phyloP scores from a whole-genome alignment of 2,113 vertebrate species.

The Brachypodius melanocephalos region DNA sequence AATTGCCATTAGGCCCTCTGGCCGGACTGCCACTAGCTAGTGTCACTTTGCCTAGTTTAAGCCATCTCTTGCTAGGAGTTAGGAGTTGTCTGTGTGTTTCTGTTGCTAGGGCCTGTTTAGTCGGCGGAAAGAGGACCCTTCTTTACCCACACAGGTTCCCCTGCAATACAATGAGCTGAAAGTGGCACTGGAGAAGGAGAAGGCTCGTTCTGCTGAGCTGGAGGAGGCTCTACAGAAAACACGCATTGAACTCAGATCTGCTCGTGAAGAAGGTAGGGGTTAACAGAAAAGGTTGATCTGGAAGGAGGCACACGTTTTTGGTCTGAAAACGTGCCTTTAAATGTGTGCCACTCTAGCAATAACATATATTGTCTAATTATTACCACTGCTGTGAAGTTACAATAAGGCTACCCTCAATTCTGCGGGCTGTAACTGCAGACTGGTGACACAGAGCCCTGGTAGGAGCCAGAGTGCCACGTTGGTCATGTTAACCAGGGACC shows the following conservation, averaged over 20 bases:
- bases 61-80: constrained; percentile 80
- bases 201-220: constrained; percentile 89
- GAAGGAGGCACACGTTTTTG: constrained; percentile 3
- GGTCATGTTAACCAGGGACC: not conserved
- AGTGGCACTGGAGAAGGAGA: constrained; percentile 94
- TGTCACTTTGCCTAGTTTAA: constrained; percentile 66
- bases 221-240: constrained; percentile 98
- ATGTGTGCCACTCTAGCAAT: not conserved
- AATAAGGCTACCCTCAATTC: not conserved
- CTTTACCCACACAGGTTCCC: constrained; percentile 92
- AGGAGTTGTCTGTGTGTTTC: constrained; percentile 85
- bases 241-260: constrained; percentile 89
- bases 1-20: constrained; percentile 71
- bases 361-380: not conserved
- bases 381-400: not conserved
- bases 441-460: constrained; percentile 38
- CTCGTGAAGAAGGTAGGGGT: constrained; percentile 90
- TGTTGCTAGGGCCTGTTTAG: constrained; percentile 95
- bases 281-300: constrained; percentile 47
- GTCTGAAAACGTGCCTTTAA: not conserved
- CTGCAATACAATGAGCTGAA: constrained; percentile 98
- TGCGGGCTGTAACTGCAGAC: not conserved
- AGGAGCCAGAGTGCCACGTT: not conserved
- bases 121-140: constrained; percentile 93
- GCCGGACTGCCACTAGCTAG: constrained; percentile 59